Base-by-base conservation (phyloP, 2,888 invertebrate species). In the Diabrotica balteata region DNA sequence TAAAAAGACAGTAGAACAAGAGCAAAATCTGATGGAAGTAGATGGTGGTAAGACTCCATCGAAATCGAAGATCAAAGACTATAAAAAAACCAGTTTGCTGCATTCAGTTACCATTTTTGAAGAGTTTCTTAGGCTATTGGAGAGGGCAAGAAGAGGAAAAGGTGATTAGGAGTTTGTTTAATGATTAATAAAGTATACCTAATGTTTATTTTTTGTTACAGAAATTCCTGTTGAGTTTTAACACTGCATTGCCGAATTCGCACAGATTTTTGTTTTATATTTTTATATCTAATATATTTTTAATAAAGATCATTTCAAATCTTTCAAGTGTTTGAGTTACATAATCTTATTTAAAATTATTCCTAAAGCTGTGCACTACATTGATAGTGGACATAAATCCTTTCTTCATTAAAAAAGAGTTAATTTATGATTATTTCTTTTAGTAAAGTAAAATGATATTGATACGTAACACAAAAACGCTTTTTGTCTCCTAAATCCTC, bases 71-170 rank as follows among this genome's bases (percentile, higher is more conserved):
- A 88, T 91, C 55, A 89, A 90, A 81, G 91, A 93, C 80, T 92
- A 90, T 78, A 92, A 91, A 77, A 92, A 92, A 80, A 94, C 94
- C 0, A 90, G 90, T 70, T 84, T 94, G 79, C 87, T 89, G 64
- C 88, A 90, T 71, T 86, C 89, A 9, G 86, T 93, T 7, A 86
- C 87, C 59, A 83, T 91, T 4, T 94, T 94, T 80, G 90, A 91
- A 75, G 89, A 90, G 76, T 94, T 94, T 83, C 81, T 94, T 10
- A 85, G 90, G 63, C 87, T 86, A 58, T 78, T 93, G 61, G 90
- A 90, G 59, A 76, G 70, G 63, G 62, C 51, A 47, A 49, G 42
- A 49, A 46, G 45, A 32, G 32, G 32, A 32, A 32, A 32, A 32
- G 5, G 32, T 32, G 5, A 32, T 32, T 32, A 32, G 4, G 7